Evolutionary conservation across 2,888 invertebrate genomes (phyloP).

Genomic region (Coecobrya sp.): DNA sequence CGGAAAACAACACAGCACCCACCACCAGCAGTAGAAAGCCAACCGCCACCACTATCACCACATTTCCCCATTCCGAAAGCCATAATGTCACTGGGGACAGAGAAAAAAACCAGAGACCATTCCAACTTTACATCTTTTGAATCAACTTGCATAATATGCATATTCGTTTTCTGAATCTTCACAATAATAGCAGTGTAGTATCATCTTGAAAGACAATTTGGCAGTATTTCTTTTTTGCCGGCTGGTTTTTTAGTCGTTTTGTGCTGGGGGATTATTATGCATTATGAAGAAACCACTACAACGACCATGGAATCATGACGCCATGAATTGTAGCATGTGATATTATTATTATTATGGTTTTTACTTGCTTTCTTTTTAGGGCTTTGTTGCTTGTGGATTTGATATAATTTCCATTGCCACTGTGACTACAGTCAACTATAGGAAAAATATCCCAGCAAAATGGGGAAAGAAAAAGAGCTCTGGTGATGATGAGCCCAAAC

Average conservation of each 20-base stretch:
- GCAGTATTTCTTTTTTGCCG: not conserved
- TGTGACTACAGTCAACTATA: not conserved
- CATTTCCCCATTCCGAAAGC: conserved; percentile 64
- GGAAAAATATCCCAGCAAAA: too few species aligned
- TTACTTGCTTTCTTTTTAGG: conserved; percentile 17
- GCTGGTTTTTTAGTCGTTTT: not conserved
- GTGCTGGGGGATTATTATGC: conserved; percentile 42
- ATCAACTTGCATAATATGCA: not conserved
- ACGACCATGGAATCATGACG: conserved; percentile 43
- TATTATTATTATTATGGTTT: not conserved
- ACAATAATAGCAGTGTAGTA: not conserved
- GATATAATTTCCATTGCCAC: conserved; percentile 28
- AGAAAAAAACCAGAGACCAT: conserved; percentile 32
- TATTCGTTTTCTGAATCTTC: not conserved
- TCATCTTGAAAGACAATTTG: not conserved
- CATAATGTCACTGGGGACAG: conserved; percentile 56
- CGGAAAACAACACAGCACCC: conserved; percentile 15
- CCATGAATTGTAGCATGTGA: conserved; percentile 30
- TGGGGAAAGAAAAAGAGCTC: not conserved
- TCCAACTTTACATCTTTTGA: not conserved
- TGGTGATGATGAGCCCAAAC: conserved; percentile 53
- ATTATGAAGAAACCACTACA: conserved; percentile 61
- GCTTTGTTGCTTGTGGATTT: not conserved
- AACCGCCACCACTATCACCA: conserved; percentile 34
- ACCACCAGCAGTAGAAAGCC: not conserved